A percentile compares a stretch with the other conserved stretches of the same genome.
These are phyloP conservation scores for Aproaerema taeniolella DNA, from an alignment of 2,888 invertebrate genomes.

Conservation along the genomic window DNA sequence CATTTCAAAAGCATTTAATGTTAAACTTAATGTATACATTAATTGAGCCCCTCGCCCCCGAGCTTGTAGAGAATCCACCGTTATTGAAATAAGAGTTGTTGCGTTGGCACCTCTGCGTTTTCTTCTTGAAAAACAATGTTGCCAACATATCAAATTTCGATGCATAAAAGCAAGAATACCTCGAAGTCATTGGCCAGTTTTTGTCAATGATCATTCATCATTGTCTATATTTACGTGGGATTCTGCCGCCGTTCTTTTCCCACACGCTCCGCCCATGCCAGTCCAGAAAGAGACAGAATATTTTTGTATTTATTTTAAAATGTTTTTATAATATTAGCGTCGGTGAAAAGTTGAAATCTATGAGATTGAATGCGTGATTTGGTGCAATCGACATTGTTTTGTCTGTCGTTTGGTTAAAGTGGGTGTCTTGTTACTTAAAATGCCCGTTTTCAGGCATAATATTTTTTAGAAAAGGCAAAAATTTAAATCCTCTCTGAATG, in stretches of 20 bases:
- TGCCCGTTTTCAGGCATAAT: constrained; percentile 14
- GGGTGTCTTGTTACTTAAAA: constrained; percentile 21
- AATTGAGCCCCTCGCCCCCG: not conserved
- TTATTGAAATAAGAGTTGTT: constrained; percentile 14
- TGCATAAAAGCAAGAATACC: not conserved
- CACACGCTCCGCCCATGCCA: constrained; percentile 9
- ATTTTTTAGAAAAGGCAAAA: constrained; percentile 11
- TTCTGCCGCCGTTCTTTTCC: no score
- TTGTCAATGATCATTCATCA: no score
- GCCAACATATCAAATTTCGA: constrained; percentile 5
- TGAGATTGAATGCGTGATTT: constrained; percentile 40
- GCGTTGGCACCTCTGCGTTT: constrained; percentile 19
- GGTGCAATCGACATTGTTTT: constrained; percentile 30
- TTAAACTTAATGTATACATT: no score
- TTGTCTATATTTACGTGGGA: no score
- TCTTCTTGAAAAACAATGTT: constrained; percentile 3
- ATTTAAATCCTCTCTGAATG: no score
- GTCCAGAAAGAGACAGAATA: constrained; percentile 10
- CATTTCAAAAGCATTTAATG: no score
- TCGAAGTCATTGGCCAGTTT: not conserved
- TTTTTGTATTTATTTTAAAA: constrained; percentile 22
- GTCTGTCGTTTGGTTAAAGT: constrained; percentile 15
- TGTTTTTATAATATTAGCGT: constrained; percentile 20
- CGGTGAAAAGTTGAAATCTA: constrained; percentile 34
- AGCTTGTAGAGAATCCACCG: constrained; percentile 13